A percentile compares a stretch with the other conserved stretches of the same genome.
These are phyloP conservation scores for Nasonovia ribisnigri DNA, from an alignment of 2,888 invertebrate genomes.

Conservation along the genomic window DNA sequence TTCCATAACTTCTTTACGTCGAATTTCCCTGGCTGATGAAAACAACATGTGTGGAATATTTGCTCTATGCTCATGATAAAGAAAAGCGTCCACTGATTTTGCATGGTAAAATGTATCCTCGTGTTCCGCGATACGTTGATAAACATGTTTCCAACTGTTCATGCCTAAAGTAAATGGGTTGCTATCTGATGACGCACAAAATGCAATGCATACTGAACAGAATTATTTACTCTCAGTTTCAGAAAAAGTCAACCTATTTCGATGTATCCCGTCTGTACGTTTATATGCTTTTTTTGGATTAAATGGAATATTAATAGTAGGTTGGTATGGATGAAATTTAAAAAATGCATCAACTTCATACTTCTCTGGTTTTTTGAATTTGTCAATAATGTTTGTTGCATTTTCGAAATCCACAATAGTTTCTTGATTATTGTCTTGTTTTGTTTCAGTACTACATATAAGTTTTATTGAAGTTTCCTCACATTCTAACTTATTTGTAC, in stretches of 20 bases:
- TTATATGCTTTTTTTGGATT: conserved; percentile 12
- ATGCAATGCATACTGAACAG: not conserved
- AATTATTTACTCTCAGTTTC: not conserved
- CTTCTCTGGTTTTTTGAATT: not conserved
- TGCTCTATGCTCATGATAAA: not conserved
- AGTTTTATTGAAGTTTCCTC: not conserved
- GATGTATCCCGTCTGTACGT: not conserved
- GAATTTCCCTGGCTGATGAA: conserved; percentile 6
- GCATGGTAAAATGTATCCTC: not conserved
- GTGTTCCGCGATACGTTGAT: no score
- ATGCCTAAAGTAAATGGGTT: conserved; percentile 12
- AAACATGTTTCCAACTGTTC: conserved; percentile 3
- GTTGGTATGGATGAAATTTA: conserved; percentile 7
- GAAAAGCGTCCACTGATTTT: not conserved
- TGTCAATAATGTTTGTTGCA: conserved; percentile 2
- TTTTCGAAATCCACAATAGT: not conserved
- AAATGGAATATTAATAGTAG: conserved; percentile 6
- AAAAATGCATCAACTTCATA: conserved; percentile 1
- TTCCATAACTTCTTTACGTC: not conserved
- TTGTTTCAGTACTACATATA: not conserved
- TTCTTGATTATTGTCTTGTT: not conserved
- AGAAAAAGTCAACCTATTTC: not conserved
- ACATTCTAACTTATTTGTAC: not conserved
- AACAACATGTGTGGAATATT: not conserved
- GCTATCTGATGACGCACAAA: not conserved